A percentile compares a stretch with the other conserved stretches of the same genome.
These are phyloP conservation scores for Encarsia formosa DNA, from an alignment of 2,888 invertebrate genomes.

Conservation along the genomic window DNA sequence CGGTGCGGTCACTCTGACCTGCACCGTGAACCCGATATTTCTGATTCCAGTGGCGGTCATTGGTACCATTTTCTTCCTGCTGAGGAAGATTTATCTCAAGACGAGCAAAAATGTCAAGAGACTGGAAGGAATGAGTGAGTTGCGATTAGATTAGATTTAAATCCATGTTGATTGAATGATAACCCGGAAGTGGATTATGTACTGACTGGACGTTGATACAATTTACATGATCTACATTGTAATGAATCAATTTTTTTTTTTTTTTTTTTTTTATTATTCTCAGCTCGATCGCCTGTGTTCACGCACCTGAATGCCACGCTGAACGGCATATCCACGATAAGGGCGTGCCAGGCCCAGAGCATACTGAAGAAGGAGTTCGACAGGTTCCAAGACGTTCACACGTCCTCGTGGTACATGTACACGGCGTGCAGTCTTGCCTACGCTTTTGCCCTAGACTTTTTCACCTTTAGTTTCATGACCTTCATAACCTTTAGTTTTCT, in stretches of 20 bases:
- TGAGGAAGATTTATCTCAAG: slow-evolving; percentile 62
- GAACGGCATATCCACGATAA: slow-evolving; percentile 70
- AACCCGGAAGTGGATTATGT: not conserved
- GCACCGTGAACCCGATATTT: slow-evolving; percentile 60
- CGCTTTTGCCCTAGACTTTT: slow-evolving; percentile 59
- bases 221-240: too few relatives aligned
- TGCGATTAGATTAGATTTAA: not conserved
- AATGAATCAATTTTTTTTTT: not conserved
- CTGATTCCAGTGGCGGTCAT: slow-evolving; percentile 59
- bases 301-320: slow-evolving; percentile 72
- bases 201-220: not conserved
- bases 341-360: slow-evolving; percentile 65
- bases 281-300: slow-evolving; percentile 77
- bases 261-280: slow-evolving; percentile 10
- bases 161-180: not conserved
- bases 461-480: slow-evolving; percentile 62
- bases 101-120: slow-evolving; percentile 71
- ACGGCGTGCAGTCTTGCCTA: slow-evolving; percentile 49
- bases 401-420: slow-evolving; percentile 53
- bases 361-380: slow-evolving; percentile 63
- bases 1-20: slow-evolving; percentile 62
- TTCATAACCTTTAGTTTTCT: slow-evolving; percentile 65
- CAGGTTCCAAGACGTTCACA: slow-evolving; percentile 54
- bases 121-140: slow-evolving; percentile 62
- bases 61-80: slow-evolving; percentile 56